Evolutionary conservation across 2,888 invertebrate species (phyloP).

Genomic region (Caenorhabditis macrosperma): DNA sequence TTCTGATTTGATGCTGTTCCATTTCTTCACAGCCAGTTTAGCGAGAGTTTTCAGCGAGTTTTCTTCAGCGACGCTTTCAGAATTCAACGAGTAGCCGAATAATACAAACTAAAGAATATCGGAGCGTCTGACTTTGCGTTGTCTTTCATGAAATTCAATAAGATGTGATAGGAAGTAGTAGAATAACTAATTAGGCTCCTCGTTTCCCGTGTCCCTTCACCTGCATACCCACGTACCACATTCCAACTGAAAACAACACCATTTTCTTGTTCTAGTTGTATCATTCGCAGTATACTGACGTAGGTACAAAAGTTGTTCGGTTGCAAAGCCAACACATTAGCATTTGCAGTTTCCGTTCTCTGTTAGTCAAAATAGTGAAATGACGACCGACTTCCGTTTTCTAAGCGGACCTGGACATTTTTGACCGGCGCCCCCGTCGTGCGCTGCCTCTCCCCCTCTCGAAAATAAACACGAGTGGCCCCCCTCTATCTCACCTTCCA

Average conservation of each 20-base stretch:
- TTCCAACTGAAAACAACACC: not conserved
- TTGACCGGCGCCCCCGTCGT: too few relatives aligned
- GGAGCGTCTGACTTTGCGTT: not conserved
- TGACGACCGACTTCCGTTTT: slow-evolving; percentile 3
- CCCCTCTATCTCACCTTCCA: too few relatives aligned
- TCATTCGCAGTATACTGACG: not conserved
- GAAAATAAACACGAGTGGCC: too few relatives aligned
- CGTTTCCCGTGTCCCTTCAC: not conserved
- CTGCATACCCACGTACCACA: not conserved
- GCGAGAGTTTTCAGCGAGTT: not conserved
- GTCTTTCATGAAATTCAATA: not conserved
- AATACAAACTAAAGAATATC: too few relatives aligned
- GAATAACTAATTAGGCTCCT: not conserved
- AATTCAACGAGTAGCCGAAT: too few relatives aligned
- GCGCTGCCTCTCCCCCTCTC: too few relatives aligned
- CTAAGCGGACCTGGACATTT: not conserved
- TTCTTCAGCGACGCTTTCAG: not conserved
- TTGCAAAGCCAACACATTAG: not conserved
- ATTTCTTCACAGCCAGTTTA: slow-evolving; percentile 6
- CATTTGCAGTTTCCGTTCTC: slow-evolving; percentile 1
- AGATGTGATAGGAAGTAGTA: not conserved
- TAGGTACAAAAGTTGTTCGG: not conserved
- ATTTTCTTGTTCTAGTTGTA: not conserved
- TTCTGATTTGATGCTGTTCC: slow-evolving; percentile 37
- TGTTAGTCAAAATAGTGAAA: slow-evolving; percentile 1